Conservation (phyloP, 1,140 invertebrate species). For the Uloborus diversus region DNA sequence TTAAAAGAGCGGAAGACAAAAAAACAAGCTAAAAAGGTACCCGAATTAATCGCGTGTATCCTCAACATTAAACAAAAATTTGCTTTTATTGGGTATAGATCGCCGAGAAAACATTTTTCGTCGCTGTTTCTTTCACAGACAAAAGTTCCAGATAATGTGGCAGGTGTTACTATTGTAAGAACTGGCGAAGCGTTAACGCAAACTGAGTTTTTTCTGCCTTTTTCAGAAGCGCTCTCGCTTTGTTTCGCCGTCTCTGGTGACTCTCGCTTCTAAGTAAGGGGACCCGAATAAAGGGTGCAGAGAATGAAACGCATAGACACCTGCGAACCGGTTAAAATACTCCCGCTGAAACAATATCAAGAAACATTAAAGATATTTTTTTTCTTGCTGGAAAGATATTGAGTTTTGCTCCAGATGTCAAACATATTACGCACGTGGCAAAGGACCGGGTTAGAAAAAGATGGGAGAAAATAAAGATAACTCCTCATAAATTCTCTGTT, state of each 20-base stretch:
- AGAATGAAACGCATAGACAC: constrained; percentile 5
- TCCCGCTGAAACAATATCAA: neutral
- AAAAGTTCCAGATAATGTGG: constrained; percentile 47
- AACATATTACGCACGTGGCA: too few relatives aligned
- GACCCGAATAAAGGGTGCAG: neutral
- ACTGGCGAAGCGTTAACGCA: constrained; percentile 13
- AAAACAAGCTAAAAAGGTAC: constrained; percentile 33
- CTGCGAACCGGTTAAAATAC: constrained; percentile 14
- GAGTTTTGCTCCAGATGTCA: constrained; percentile 11
- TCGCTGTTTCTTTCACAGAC: constrained; percentile 44
- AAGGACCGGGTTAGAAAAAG: too few relatives aligned
- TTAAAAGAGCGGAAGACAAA: constrained; percentile 24
- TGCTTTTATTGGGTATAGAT: constrained; percentile 55
- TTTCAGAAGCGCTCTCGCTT: constrained; percentile 23
- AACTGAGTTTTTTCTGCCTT: neutral
- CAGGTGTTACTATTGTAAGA: constrained; percentile 51
- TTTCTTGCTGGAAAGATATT: neutral
- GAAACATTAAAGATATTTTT: neutral
- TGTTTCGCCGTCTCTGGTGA: constrained; percentile 8
- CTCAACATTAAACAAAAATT: constrained; percentile 50
- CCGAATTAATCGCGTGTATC: constrained; percentile 47
- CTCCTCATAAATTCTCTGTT: too few relatives aligned
- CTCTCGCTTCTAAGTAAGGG: neutral
- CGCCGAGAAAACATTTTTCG: constrained; percentile 51
- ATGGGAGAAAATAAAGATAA: too few relatives aligned